Base-by-base conservation (phyloP, 2,888 invertebrate genomes). In the Himalopsyche tibetana region DNA sequence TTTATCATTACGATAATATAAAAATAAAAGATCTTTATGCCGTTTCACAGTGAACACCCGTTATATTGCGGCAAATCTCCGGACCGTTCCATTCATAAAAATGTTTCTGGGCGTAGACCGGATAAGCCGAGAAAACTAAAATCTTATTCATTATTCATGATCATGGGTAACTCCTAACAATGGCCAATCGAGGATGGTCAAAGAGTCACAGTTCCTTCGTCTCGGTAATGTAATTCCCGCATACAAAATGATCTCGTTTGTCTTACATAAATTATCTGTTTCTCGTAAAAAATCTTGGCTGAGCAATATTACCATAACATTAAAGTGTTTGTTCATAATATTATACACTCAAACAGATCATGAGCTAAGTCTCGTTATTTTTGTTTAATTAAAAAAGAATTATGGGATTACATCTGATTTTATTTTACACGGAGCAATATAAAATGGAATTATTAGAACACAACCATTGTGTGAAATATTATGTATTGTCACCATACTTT, bases 81-180 rank as follows among this genome's bases (percentile, higher is more conserved):
- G 63, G 55, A 40, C 69, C 56, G 83, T 63, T 86, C 86, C 86
- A 86, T 86, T 86, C 86, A 86, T 74, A 38, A 86, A 55, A 83
- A 86, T 63, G 63, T 19, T 86, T 86, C 86, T 86, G 86, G 86
- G 86, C 86, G 86, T 86, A 80, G 83, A 86, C 86, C 86, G 86
- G 86, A 86, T 85, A 85, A 85, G 85, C 74, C 82, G 82, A 63
- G 63, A 63, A 55, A 79, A 82, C 79, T 69, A 80, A 83, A 86
- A 86, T 86, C 63, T 83, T 80, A 86, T 83, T 86, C 83, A 86
- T 86, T 86, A 83, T 86, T 86, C 86, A 86, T 86, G 80, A 83
- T 55, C 74, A 63, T 63, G 63, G 63, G 80, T 83, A 74, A 83
- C 28, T 17, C 4, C 55, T 81, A 86, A 86, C 86, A 86, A 86